These are phyloP conservation scores for Nephrotoma guestfalica DNA, from an alignment of 2,888 invertebrate genomes.

Conservation along the genomic window DNA sequence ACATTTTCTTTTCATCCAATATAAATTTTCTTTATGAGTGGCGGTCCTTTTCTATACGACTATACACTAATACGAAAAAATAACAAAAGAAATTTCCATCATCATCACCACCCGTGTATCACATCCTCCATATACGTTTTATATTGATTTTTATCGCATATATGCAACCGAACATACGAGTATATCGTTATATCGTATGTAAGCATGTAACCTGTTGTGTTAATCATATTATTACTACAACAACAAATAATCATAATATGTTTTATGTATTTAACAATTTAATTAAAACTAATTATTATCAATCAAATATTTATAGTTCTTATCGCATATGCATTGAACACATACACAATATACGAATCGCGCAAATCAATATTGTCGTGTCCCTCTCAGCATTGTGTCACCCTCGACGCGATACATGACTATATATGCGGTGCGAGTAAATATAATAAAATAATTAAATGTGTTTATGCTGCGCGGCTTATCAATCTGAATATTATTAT, in stretches of 20 bases:
- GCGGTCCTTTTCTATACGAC: neutral
- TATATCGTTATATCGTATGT: neutral
- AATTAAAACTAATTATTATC: neutral
- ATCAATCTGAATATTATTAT: neutral
- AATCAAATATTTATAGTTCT: neutral
- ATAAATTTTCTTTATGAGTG: neutral
- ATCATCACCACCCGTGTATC: neutral
- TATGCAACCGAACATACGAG: neutral
- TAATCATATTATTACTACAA: neutral
- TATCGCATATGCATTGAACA: neutral
- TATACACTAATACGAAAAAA: neutral
- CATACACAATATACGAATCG: neutral
- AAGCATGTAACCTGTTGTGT: neutral
- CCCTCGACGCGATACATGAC: neutral
- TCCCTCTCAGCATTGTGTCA: no score
- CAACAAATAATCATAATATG: neutral
- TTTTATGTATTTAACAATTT: neutral
- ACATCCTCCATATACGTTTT: neutral
- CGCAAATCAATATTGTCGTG: neutral
- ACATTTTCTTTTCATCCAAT: neutral
- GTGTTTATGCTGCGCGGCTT: neutral
- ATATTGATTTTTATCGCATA: neutral
- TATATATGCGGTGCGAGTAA: neutral
- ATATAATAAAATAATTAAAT: neutral
- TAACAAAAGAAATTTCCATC: neutral